Evolutionary conservation across 2,797 vertebrate species (phyloP).

Genomic region (Philypnodon macrostomus): DNA sequence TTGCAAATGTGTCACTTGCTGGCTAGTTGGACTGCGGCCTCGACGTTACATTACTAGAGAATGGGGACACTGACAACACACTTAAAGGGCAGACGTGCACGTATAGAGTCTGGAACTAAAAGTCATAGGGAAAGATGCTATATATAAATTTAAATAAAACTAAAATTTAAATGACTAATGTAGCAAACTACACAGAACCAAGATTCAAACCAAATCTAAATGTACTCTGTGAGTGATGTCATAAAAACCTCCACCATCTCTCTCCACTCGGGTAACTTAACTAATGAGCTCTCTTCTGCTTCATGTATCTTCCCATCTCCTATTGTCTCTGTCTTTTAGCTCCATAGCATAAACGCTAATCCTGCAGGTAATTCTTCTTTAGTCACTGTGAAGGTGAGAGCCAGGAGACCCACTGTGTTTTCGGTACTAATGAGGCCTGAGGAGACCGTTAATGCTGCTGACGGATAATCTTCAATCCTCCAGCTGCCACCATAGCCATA

Average conservation of each 20-base stretch:
- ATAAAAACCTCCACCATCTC: conserved; percentile 28
- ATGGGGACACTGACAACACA: too few relatives aligned
- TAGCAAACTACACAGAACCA: too few relatives aligned
- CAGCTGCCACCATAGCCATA: conserved; percentile 15
- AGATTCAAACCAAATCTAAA: too few relatives aligned
- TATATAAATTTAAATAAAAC: too few relatives aligned
- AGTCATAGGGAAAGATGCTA: too few relatives aligned
- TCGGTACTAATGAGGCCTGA: conserved; percentile 57
- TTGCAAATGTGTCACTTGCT: too few relatives aligned
- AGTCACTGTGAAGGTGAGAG: conserved; percentile 36
- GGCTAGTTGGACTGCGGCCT: too few relatives aligned
- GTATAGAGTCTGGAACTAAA: too few relatives aligned
- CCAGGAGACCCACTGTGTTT: conserved; percentile 31
- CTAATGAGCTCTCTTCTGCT: conserved; percentile 47
- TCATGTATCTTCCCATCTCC: conserved; percentile 1
- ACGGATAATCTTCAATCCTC: conserved; percentile 41
- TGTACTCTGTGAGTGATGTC: too few relatives aligned
- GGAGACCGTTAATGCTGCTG: conserved; percentile 42
- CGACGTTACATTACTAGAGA: too few relatives aligned
- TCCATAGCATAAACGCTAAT: conserved; percentile 19
- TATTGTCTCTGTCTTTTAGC: conserved; percentile 12
- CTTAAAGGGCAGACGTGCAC: too few relatives aligned
- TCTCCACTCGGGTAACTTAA: conserved; percentile 18
- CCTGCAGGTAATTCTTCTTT: conserved; percentile 27
- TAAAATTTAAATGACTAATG: too few relatives aligned